Evolutionary conservation across 2,888 invertebrate genomes (phyloP), one percentile per base, ranked within the genome.

Genomic region (Coecobrya sp.): DNA sequence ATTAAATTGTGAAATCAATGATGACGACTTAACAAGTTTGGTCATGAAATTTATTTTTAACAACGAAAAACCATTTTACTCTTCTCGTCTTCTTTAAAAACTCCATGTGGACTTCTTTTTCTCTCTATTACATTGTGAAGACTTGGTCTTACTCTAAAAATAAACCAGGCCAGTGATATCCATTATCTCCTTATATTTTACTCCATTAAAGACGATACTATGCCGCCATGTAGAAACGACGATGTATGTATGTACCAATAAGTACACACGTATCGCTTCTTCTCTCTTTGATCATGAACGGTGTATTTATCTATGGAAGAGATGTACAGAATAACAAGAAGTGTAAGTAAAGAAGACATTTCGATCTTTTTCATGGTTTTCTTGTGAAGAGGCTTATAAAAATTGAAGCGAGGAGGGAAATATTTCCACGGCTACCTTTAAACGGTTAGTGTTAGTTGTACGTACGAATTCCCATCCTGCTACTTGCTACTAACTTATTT

Each of bases 331-430:
- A 82, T 82, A 82, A 59, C 82, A 82, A 82, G 30, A 82, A 82
- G 82, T 82, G 82, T 82, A 89, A 89, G 91, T 86, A 85, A 91
- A 79, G 79, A 81, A 91, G 91, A 81, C 86, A 86, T 91, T 91
- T 91, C 68, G 86, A 86, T 91, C 81, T 90, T 73, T 22, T 90
- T 68, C 89, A 70, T 89, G 52, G 42, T 49, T 81, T 82, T 42
- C 42, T 81, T 55, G 16, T 30, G 19, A 27, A 59, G 16, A 49
- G 36, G n/a, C 82, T 7, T 42, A 81, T 45, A 81, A 79, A 87
- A 86, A 88, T 76, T 82, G 45, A 22, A 88, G 81, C 11, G 49
- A 88, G 22, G 52, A 65, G 16, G n/a, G 55, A 86, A 49, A 22
- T 55, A 16, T 87, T 49, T 88, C 68, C 30, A 7, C 52, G 52